Evolutionary conservation across 2,113 vertebrate species (phyloP).

Genomic region (Petroica traversi): DNA sequence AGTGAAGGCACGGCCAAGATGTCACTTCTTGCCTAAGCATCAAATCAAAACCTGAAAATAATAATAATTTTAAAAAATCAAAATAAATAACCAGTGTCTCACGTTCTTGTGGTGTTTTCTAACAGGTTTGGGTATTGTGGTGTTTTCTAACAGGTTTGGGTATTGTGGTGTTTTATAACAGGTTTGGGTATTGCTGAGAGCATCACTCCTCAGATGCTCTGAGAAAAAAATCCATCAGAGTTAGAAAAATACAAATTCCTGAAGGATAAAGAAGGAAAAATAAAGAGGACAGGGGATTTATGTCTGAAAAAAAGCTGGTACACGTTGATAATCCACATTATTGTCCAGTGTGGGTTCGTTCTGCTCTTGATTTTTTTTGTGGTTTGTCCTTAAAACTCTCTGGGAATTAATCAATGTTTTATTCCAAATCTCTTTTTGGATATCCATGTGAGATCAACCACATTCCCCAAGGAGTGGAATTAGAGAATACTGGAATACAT

Average conservation of each 20-base stretch:
- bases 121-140: neutral
- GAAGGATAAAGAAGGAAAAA: neutral
- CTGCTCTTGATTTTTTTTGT: neutral
- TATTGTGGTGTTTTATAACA: too few relatives aligned
- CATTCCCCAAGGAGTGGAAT: neutral
- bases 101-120: neutral
- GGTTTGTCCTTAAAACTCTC: neutral
- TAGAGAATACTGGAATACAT: neutral
- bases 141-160: neutral
- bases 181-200: neutral
- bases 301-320: neutral
- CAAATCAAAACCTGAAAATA: neutral
- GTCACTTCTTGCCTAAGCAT: neutral
- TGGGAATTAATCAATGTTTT: neutral
- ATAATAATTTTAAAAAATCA: neutral
- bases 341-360: rapidly evolving
- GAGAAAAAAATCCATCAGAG: neutral
- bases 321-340: neutral
- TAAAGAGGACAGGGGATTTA: neutral
- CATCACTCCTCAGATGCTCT: neutral
- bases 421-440: neutral
- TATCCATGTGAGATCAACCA: neutral
- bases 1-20: neutral
- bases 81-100: rapidly evolving
- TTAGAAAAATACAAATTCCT: neutral